These are phyloP conservation scores for Peucedramus taeniatus DNA, from an alignment of 2,113 vertebrate genomes.

Conservation along the genomic window DNA sequence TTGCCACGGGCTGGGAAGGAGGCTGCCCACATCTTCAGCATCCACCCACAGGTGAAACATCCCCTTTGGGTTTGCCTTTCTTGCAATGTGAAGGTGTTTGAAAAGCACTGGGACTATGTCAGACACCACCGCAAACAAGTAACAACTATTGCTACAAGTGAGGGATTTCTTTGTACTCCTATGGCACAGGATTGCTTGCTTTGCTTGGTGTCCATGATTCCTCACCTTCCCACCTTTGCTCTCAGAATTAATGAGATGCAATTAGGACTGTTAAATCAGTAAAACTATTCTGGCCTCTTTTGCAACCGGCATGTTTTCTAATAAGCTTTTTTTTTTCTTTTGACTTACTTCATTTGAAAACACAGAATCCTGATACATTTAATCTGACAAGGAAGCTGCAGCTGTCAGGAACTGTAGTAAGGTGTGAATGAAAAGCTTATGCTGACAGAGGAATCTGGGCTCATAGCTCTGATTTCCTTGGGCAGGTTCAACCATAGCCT, in stretches of 20 bases:
- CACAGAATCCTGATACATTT: slow-evolving; percentile 37
- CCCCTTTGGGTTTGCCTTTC: not conserved
- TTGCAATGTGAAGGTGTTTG: not conserved
- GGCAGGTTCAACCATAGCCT: slow-evolving; percentile 27
- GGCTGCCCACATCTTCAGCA: not conserved
- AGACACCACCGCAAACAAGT: not conserved
- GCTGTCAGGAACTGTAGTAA: slow-evolving; percentile 62
- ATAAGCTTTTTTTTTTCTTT: not conserved
- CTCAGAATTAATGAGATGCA: not conserved
- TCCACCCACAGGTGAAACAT: not conserved
- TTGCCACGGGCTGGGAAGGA: not conserved
- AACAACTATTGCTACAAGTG: accelerated
- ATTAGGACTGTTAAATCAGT: not conserved
- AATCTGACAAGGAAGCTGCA: slow-evolving; percentile 63
- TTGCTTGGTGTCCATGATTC: not conserved
- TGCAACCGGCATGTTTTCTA: not conserved
- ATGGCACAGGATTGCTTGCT: not conserved
- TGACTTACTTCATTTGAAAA: slow-evolving; percentile 30
- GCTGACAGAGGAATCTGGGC: slow-evolving; percentile 39
- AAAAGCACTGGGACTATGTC: not conserved
- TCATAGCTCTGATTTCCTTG: slow-evolving; percentile 42
- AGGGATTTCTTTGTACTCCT: not conserved
- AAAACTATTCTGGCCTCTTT: not conserved
- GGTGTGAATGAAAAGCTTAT: slow-evolving; percentile 70
- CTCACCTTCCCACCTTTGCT: not conserved